Conservation (phyloP, 2,113 vertebrate genomes). For the Serinus canaria region DNA sequence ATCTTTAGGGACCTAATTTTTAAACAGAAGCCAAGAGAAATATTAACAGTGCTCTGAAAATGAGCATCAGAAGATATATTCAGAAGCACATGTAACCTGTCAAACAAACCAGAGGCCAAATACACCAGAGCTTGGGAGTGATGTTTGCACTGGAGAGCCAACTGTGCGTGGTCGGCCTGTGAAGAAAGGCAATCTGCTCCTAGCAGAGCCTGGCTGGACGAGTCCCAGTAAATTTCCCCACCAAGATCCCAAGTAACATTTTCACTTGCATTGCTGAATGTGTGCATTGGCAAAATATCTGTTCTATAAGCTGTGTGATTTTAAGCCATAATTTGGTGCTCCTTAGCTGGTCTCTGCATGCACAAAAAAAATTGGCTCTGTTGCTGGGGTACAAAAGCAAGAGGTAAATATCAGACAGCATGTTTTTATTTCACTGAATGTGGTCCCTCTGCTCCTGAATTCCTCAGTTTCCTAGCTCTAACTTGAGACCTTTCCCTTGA, state of each 20-base stretch:
- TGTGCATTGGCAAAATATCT: slow-evolving; percentile 14
- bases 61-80: slow-evolving; percentile 45
- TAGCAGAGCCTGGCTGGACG: not conserved
- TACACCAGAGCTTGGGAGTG: not conserved
- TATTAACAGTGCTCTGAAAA: slow-evolving; percentile 11
- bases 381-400: not conserved
- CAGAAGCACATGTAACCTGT: slow-evolving; percentile 56
- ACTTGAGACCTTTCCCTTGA: not conserved
- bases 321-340: slow-evolving; percentile 24
- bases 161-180: not conserved
- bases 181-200: slow-evolving; percentile 1
- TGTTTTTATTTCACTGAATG: not conserved
- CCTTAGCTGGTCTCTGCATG: slow-evolving; percentile 22
- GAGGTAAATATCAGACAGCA: not conserved
- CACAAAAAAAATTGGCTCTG: not conserved
- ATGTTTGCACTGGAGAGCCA: slow-evolving; percentile 31
- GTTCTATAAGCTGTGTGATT: not conserved
- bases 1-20: slow-evolving; percentile 34
- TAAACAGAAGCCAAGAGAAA: slow-evolving; percentile 41
- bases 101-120: slow-evolving; percentile 53
- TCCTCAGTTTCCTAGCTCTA: not conserved
- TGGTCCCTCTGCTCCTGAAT: not conserved
- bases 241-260: slow-evolving; percentile 18
- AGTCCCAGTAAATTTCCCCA: slow-evolving; percentile 14
- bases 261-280: not conserved